phyloP scores from a whole-genome alignment of 2,797 vertebrate species.

The Mycteria americana region DNA sequence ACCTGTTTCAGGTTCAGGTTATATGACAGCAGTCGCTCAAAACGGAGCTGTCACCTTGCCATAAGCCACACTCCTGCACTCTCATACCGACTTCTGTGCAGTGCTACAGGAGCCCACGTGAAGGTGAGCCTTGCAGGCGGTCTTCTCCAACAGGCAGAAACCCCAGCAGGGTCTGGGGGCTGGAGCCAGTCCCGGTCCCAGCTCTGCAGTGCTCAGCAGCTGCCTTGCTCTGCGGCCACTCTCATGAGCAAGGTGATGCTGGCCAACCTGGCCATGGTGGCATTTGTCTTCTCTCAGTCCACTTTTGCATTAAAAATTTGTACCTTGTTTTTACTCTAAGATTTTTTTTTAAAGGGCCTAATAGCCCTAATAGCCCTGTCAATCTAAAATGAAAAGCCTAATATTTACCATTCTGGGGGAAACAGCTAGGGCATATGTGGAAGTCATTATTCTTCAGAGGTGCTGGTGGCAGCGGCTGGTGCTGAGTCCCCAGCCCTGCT shows the following conservation, averaged over 20 bases:
- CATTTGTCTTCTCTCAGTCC: background rate
- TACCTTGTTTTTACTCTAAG: background rate
- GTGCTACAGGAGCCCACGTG: background rate
- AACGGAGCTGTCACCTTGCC: background rate
- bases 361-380: background rate
- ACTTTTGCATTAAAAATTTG: background rate
- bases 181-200: background rate
- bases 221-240: background rate
- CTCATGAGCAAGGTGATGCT: background rate
- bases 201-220: background rate
- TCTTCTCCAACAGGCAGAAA: background rate
- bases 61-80: fast-evolving
- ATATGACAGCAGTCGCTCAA: background rate
- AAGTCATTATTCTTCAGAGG: background rate
- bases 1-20: background rate
- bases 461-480: fast-evolving
- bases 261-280: fast-evolving
- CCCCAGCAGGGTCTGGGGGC: background rate
- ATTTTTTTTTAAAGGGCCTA: background rate
- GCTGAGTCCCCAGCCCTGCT: background rate
- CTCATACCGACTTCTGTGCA: background rate
- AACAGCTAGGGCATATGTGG: background rate
- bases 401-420: background rate
- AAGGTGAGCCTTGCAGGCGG: fast-evolving
- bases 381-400: background rate